Conservation (phyloP, 2,797 vertebrate species). For the Sebastes umbrosus region DNA sequence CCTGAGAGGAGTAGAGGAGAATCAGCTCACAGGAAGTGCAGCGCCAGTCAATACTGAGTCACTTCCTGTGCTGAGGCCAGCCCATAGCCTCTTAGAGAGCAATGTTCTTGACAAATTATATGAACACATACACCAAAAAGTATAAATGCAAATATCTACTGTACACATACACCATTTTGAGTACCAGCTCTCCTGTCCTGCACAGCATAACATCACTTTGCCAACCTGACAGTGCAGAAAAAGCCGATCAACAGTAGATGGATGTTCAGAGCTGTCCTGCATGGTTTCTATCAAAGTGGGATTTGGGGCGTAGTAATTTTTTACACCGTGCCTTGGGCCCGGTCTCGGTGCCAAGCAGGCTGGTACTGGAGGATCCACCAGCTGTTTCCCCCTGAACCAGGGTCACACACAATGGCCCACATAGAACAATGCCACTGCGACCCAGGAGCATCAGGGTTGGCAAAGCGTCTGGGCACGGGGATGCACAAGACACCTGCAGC, state of each 20-base stretch:
- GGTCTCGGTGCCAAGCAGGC: conserved; percentile 62
- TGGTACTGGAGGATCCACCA: conserved; percentile 74
- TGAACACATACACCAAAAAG: not conserved
- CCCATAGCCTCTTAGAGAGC: conserved; percentile 39
- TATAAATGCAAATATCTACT: not conserved
- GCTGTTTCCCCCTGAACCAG: conserved; percentile 80
- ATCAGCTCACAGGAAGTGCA: conserved; percentile 78
- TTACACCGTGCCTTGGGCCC: conserved; percentile 15
- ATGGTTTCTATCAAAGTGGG: conserved; percentile 51
- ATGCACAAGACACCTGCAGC: conserved; percentile 74
- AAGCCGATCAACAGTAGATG: conserved; percentile 35
- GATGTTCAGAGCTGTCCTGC: conserved; percentile 38
- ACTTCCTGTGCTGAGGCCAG: conserved; percentile 76
- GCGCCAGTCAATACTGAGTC: conserved; percentile 76
- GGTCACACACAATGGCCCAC: conserved; percentile 70
- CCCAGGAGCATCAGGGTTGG: conserved; percentile 61
- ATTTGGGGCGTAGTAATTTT: conserved; percentile 38
- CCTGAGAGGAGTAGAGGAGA: conserved; percentile 70
- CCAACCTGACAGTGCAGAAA: conserved; percentile 35
- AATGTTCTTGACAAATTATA: conserved; percentile 26
- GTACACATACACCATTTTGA: not conserved
- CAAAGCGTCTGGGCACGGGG: conserved; percentile 48
- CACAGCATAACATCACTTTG: conserved; percentile 34
- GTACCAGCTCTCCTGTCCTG: not conserved
- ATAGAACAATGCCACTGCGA: conserved; percentile 76